A percentile compares a stretch with the other conserved stretches of the same genome.
phyloP scores from a whole-genome alignment of 64 coral and sea anemone genomes.

The Astreopora myriophthalma region DNA sequence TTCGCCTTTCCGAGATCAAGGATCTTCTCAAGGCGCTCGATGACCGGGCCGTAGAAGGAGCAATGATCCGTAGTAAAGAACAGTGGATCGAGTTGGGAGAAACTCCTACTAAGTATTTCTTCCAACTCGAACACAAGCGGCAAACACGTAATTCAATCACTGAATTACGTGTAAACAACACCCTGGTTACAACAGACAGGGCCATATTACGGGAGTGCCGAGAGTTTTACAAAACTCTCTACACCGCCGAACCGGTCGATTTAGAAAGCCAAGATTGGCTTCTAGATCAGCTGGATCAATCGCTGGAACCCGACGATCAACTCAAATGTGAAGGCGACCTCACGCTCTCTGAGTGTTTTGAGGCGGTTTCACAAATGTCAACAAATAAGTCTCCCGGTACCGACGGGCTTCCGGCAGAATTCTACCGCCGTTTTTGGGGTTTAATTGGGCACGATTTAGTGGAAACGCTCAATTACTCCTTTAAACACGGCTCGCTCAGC shows the following conservation, averaged over 20 bases:
- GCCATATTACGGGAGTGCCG: background rate
- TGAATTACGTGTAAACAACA: background rate
- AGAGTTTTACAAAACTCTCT: background rate
- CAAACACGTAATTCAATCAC: background rate
- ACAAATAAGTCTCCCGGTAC: background rate
- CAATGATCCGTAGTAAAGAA: conserved; percentile 1
- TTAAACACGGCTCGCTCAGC: background rate
- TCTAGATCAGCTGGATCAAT: background rate
- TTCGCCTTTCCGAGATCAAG: background rate
- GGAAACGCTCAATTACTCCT: background rate
- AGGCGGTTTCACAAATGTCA: background rate
- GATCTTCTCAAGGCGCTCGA: background rate
- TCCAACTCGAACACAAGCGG: background rate
- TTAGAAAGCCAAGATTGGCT: background rate
- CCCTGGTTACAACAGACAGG: background rate
- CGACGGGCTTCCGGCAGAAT: background rate
- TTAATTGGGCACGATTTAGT: background rate
- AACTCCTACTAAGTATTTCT: conserved; percentile 41
- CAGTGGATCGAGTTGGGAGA: conserved; percentile 35
- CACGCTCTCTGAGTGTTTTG: background rate
- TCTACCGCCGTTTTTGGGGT: background rate
- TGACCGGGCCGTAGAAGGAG: background rate
- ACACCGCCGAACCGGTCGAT: background rate
- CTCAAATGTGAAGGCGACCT: background rate
- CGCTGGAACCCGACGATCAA: background rate